Percentiles rank a stretch among this genome's conserved stretches.
phyloP scores from a whole-genome alignment of 2,797 vertebrate genomes.

The Gambusia yucatana region DNA sequence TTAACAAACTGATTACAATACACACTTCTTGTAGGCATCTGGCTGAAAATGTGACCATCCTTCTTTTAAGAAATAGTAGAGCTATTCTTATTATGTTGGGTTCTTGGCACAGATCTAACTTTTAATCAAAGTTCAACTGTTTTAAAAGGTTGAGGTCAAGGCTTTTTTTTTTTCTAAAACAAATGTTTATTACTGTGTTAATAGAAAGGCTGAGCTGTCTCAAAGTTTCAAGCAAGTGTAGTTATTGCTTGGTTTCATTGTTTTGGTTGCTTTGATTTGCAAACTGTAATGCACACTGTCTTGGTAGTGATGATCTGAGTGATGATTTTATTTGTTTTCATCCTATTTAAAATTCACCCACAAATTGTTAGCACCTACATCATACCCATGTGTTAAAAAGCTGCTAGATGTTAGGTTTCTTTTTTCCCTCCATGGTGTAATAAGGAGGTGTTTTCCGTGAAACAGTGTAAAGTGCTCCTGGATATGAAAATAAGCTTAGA shows the following conservation, averaged over 20 bases:
- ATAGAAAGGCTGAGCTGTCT: not conserved
- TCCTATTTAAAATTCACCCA: not conserved
- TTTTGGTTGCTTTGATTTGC: not conserved
- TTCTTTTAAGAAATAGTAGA: not conserved
- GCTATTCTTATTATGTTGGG: not conserved
- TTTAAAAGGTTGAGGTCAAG: not conserved
- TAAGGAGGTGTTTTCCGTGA: not conserved
- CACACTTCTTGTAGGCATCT: not conserved
- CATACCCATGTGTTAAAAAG: not conserved
- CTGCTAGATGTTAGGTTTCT: not conserved
- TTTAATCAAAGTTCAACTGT: not conserved
- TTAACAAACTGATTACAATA: not conserved
- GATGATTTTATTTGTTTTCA: not conserved
- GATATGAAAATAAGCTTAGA: conserved; percentile 34
- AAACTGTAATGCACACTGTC: not conserved
- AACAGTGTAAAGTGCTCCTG: conserved; percentile 7
- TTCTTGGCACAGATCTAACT: not conserved
- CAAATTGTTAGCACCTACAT: not conserved
- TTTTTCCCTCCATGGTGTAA: not conserved
- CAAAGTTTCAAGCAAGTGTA: not conserved
- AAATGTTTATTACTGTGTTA: not conserved
- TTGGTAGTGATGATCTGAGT: not conserved
- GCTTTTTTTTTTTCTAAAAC: not conserved
- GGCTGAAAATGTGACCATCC: not conserved
- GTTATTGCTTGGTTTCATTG: not conserved